phyloP scores from a whole-genome alignment of 2,888 invertebrate genomes.

The Leucophenga maculata region DNA sequence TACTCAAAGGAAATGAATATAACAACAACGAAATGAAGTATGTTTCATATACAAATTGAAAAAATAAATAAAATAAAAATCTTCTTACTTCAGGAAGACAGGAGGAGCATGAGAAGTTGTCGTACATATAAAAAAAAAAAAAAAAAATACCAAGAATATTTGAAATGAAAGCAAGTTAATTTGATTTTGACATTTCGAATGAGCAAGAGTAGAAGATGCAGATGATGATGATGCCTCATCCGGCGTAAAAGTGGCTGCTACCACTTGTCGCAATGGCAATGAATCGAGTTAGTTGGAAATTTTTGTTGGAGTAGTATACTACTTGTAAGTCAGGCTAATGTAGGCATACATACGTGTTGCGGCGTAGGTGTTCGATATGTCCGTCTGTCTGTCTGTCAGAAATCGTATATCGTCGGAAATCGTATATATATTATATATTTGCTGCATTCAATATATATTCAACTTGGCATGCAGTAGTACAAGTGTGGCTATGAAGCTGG shows the following conservation, averaged over 20 bases:
- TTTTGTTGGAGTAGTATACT: neutral
- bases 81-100: too few species aligned
- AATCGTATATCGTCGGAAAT: too few species aligned
- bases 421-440: too few species aligned
- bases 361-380: neutral
- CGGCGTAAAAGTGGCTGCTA: neutral
- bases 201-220: slow-evolving; percentile 30
- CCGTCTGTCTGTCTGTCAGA: too few species aligned
- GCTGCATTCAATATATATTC: too few species aligned
- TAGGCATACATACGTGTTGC: neutral
- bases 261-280: slow-evolving; percentile 1
- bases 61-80: slow-evolving; percentile 13
- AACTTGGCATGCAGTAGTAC: too few species aligned
- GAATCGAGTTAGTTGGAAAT: neutral
- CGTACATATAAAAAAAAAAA: neutral
- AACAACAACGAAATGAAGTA: slow-evolving; percentile 37
- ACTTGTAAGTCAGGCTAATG: neutral
- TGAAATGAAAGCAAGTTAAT: slow-evolving; percentile 61
- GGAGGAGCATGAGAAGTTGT: too few species aligned
- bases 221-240: neutral
- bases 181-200: slow-evolving; percentile 54
- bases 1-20: slow-evolving; percentile 57
- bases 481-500: too few species aligned
- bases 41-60: slow-evolving; percentile 25
- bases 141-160: slow-evolving; percentile 6